Conservation (phyloP, 2,888 invertebrate species). For the Quadriops clusia region DNA sequence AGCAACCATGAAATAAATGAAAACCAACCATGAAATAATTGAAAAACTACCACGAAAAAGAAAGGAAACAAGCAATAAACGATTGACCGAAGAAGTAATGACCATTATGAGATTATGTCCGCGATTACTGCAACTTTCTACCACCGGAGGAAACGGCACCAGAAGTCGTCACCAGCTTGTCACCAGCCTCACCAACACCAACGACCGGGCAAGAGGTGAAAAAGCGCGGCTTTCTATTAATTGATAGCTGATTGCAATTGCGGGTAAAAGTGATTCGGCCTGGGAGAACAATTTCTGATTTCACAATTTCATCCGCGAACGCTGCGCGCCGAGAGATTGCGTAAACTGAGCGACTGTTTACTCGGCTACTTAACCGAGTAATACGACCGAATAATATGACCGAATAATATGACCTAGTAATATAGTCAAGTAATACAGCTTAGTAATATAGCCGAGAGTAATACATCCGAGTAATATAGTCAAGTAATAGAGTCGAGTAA, state of each 20-base stretch:
- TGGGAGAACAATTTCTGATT: slow-evolving; percentile 19
- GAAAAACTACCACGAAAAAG: too few relatives aligned
- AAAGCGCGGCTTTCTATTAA: slow-evolving; percentile 14
- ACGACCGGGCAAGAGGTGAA: not conserved
- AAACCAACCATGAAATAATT: too few relatives aligned
- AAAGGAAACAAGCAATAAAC: too few relatives aligned
- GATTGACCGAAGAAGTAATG: slow-evolving; percentile 11
- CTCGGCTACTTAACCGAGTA: too few relatives aligned
- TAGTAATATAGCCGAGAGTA: too few relatives aligned
- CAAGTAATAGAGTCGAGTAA: too few relatives aligned
- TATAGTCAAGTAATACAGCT: too few relatives aligned
- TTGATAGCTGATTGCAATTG: slow-evolving; percentile 11
- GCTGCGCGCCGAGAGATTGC: slow-evolving; percentile 12
- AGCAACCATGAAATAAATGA: too few relatives aligned
- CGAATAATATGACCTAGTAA: too few relatives aligned
- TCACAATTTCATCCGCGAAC: slow-evolving; percentile 19
- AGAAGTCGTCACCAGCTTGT: slow-evolving; percentile 2
- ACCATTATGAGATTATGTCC: slow-evolving; percentile 11
- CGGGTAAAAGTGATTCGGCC: slow-evolving; percentile 19
- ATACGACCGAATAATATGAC: too few relatives aligned
- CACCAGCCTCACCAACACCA: not conserved
- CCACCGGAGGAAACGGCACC: slow-evolving; percentile 6
- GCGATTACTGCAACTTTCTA: slow-evolving; percentile 7
- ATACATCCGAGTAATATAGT: too few relatives aligned
- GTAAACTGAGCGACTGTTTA: slow-evolving; percentile 21